Evolutionary conservation across 2,888 invertebrate species (phyloP), one percentile per base, ranked within the genome.

Genomic region (Ganaspis brasiliensis): DNA sequence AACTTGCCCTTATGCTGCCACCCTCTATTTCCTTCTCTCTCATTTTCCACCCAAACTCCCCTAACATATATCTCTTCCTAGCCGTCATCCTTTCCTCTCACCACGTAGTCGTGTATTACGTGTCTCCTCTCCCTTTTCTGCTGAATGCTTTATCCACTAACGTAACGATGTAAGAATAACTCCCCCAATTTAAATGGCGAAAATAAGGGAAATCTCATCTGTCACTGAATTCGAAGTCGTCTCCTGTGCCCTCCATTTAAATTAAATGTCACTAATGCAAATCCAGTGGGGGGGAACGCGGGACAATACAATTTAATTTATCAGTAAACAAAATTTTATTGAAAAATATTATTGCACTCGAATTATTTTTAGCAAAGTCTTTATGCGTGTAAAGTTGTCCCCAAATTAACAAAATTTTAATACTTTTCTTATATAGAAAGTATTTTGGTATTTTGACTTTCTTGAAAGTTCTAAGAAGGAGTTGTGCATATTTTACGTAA

Each of bases 1-100:
- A 72, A 71, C 61, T 76, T 79, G 74, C 73, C 79, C 77, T 77
- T 77, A 71, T 72, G 74, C 76, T 76, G 63, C 67, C 61, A 40
- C 55, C 70, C 61, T 52, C 74, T 61, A 59, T 75, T 49, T 49
- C 70, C 55, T 71, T 52, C 71, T 71, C 52, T 71, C 71, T 71
- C 74, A 40, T 21, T 26, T 24, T 9, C 59, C 61, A 21, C 56
- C 56, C 56, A 14, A 56, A 55, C 55, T 19, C 26, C 21, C 12
- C 12, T 24, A 56, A 63, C 8, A 40, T 40, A 14, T 61, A 37
- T 59, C 49, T 52, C 52, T 52, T 9, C 52, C 9, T 45, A 67
- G 45, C 67, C 67, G 67, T 67, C 67, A 67, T 52, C 19, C 19
- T 9, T 19, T 9, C 49, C 40, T 67, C 52, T 14, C 72, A 70